Conservation (phyloP, 1,140 invertebrate genomes). For the Micrasema minimum region DNA sequence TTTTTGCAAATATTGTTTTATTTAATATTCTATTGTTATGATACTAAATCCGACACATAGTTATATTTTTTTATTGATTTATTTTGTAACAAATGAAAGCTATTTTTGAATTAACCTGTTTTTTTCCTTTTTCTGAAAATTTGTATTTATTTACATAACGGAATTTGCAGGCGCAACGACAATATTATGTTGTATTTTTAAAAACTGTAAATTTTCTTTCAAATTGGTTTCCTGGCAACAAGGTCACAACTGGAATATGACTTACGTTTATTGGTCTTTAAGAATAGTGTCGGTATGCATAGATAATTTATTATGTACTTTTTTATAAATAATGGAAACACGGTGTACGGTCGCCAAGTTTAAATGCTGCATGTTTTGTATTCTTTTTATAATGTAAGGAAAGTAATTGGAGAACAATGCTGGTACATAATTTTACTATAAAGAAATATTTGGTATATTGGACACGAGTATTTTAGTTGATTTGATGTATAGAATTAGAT, state of each 20-base stretch:
- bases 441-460: constrained; percentile 46
- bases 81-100: too few species aligned
- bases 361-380: constrained; percentile 38
- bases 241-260: constrained; percentile 32
- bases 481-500: constrained; percentile 49
- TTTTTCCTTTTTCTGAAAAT: too few species aligned
- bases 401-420: constrained; percentile 47
- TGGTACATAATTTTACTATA: constrained; percentile 51
- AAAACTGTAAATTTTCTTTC: constrained; percentile 1
- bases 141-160: too few species aligned
- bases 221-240: constrained; percentile 17
- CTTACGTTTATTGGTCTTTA: constrained; percentile 2
- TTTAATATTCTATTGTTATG: too few species aligned
- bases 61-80: too few species aligned
- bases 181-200: too few species aligned
- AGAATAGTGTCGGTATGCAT: constrained; percentile 12
- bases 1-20: too few species aligned
- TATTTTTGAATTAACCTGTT: too few species aligned
- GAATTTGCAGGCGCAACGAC: too few species aligned
- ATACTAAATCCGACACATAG: too few species aligned
- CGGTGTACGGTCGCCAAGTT: constrained; percentile 40
- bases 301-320: constrained; percentile 25
- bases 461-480: constrained; percentile 46
- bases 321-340: not conserved
- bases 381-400: constrained; percentile 24